phyloP scores from a whole-genome alignment of 2,888 invertebrate genomes.

The Branchipolynoe longqiensis region DNA sequence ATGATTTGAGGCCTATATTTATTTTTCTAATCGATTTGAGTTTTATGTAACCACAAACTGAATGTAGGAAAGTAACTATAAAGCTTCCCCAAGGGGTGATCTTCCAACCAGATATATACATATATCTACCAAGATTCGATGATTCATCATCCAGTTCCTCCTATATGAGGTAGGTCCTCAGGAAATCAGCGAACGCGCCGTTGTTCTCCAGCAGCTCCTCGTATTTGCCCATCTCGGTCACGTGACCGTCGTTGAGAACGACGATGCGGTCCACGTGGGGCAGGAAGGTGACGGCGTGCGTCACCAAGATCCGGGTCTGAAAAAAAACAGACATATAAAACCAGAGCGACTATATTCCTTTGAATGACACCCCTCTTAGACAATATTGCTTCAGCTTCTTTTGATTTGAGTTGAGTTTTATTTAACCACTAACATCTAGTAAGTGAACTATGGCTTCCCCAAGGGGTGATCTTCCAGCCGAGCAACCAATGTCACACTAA shows the following conservation, averaged over 20 bases:
- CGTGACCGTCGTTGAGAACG: constrained; percentile 74
- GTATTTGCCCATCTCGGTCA: constrained; percentile 34
- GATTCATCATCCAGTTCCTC: constrained; percentile 29
- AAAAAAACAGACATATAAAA: too few relatives aligned
- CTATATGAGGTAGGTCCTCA: constrained; percentile 27
- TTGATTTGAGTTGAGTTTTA: too few relatives aligned
- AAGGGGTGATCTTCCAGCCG: too few relatives aligned
- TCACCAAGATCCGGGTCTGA: constrained; percentile 74
- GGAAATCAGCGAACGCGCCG: constrained; percentile 16
- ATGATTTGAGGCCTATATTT: too few relatives aligned
- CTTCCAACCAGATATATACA: not conserved
- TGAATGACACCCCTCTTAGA: too few relatives aligned
- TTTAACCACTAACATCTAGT: too few relatives aligned
- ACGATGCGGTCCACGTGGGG: constrained; percentile 77
- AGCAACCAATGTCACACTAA: too few relatives aligned
- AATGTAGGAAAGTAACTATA: not conserved
- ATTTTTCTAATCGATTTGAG: too few relatives aligned
- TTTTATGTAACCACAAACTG: not conserved
- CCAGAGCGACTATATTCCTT: too few relatives aligned
- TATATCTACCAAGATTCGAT: not conserved
- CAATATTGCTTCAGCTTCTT: too few relatives aligned
- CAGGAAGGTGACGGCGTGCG: constrained; percentile 78
- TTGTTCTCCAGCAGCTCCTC: constrained; percentile 16
- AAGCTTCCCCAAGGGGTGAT: too few relatives aligned
- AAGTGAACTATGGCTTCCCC: too few relatives aligned